Evolutionary conservation across 2,797 vertebrate species (phyloP).

Genomic region (Merluccius polli): DNA sequence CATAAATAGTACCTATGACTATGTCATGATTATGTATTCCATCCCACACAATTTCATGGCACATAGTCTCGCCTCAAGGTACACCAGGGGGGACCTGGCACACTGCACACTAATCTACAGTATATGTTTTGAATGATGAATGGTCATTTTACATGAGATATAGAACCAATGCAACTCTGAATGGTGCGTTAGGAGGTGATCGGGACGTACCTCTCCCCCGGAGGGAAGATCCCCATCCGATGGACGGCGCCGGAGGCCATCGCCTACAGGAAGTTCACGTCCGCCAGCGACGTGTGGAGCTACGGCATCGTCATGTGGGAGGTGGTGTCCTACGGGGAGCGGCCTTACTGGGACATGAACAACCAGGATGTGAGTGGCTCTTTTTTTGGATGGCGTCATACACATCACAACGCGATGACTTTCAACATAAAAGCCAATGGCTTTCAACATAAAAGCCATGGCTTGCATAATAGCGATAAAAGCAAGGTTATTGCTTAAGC

Average conservation of each 20-base stretch:
- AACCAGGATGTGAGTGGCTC: conserved; percentile 93
- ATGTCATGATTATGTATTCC: no score
- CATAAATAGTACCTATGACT: no score
- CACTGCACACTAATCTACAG: no score
- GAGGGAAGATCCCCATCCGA: conserved; percentile 98
- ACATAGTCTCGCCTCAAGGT: no score
- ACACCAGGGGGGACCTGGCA: no score
- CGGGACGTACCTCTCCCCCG: conserved; percentile 80
- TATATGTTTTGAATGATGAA: no score
- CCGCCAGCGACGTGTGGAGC: conserved; percentile 94
- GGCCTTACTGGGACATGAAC: conserved; percentile 98
- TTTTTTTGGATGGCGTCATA: not conserved
- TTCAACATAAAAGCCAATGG: not conserved
- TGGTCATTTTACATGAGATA: no score
- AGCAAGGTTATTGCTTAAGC: no score
- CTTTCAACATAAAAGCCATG: not conserved
- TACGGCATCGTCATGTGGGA: conserved; percentile 98
- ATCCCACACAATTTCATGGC: no score
- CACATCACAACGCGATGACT: not conserved
- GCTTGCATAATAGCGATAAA: not conserved
- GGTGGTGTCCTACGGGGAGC: conserved; percentile 93
- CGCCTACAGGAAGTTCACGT: conserved; percentile 94
- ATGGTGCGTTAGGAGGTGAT: conserved; percentile 59
- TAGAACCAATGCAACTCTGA: no score
- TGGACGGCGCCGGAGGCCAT: conserved; percentile 95